These are phyloP conservation scores for Mycalesis mineus DNA, from an alignment of 2,888 invertebrate genomes.

Conservation along the genomic window DNA sequence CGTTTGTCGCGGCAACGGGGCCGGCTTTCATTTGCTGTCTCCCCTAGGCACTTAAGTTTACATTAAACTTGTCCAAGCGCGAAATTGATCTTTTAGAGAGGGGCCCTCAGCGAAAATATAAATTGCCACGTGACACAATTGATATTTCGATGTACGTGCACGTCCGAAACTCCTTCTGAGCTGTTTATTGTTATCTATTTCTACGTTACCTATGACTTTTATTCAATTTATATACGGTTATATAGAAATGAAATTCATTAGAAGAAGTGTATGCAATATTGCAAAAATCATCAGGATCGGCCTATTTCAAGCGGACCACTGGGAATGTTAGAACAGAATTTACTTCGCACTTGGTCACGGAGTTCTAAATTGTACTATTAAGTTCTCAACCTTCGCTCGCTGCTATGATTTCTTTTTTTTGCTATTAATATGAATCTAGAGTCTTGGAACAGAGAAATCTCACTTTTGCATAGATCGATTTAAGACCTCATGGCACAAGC, in stretches of 20 bases:
- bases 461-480: too few relatives aligned
- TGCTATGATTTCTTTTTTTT: too few relatives aligned
- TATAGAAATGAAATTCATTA: not conserved
- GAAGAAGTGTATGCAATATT: too few relatives aligned
- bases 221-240: not conserved
- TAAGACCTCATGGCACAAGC: too few relatives aligned
- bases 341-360: too few relatives aligned
- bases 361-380: too few relatives aligned
- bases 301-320: too few relatives aligned
- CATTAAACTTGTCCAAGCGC: constrained; percentile 75
- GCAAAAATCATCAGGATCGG: too few relatives aligned
- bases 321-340: too few relatives aligned
- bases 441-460: too few relatives aligned
- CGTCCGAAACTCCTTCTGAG: constrained; percentile 28
- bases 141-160: constrained; percentile 49
- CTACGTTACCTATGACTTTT: not conserved
- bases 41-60: constrained; percentile 74
- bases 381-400: too few relatives aligned
- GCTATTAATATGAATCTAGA: too few relatives aligned
- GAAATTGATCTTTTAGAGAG: constrained; percentile 77
- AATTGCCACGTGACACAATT: constrained; percentile 64
- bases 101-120: constrained; percentile 68
- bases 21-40: constrained; percentile 63
- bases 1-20: constrained; percentile 63
- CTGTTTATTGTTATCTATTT: constrained; percentile 30